phyloP scores from a whole-genome alignment of 37 sponge, comb jelly and placozoan species.

The Halichondria panicea region DNA sequence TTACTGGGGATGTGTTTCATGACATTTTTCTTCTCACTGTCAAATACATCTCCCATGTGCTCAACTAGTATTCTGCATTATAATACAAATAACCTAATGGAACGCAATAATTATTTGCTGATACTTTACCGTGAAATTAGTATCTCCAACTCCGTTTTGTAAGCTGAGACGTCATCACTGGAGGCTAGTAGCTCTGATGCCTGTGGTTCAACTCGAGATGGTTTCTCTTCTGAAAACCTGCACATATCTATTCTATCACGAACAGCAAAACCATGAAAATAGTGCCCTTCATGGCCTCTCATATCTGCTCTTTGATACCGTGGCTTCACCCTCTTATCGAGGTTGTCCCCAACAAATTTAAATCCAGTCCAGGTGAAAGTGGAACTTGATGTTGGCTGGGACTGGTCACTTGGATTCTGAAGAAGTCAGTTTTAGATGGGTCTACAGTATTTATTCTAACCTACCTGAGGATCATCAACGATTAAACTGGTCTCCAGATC shows the following conservation, averaged over 20 bases:
- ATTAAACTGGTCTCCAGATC: too few relatives aligned
- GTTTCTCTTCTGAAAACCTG: neutral
- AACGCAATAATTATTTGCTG: neutral
- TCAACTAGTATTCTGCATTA: constrained; percentile 6
- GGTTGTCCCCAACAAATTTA: constrained; percentile 29
- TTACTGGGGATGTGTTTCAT: constrained; percentile 20
- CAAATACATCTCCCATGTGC: constrained; percentile 4
- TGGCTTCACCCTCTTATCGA: constrained; percentile 35
- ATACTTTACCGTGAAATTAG: constrained; percentile 5
- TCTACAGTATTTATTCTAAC: too few relatives aligned
- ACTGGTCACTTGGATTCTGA: too few relatives aligned
- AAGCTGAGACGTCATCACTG: neutral
- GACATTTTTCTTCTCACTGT: constrained; percentile 6
- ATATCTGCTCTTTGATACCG: neutral
- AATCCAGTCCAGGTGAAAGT: constrained; percentile 25
- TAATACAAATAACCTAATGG: neutral
- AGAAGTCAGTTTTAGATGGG: too few relatives aligned
- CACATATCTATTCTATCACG: neutral
- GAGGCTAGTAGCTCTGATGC: neutral
- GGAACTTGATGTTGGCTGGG: too few relatives aligned
- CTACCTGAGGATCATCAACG: too few relatives aligned
- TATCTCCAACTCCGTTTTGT: neutral
- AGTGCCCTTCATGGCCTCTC: neutral
- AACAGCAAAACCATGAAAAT: constrained; percentile 20
- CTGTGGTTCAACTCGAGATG: neutral